Conservation (phyloP, 2,797 vertebrate species). For the Clangula hyemalis region DNA sequence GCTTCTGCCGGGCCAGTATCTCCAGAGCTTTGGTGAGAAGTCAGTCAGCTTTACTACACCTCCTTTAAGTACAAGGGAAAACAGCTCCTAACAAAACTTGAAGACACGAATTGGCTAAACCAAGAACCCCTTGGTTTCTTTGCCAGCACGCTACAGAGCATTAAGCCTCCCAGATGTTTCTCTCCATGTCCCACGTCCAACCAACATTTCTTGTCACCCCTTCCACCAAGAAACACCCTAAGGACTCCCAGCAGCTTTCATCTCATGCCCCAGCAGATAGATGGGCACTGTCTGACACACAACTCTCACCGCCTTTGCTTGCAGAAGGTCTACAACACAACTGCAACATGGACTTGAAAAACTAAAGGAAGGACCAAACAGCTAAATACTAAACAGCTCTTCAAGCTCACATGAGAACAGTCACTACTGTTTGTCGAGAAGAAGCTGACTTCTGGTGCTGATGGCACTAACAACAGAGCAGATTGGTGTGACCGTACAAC, state of each 20-base stretch:
- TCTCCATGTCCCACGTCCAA: not conserved
- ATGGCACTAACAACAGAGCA: not conserved
- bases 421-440: not conserved
- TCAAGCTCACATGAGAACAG: not conserved
- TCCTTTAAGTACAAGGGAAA: not conserved
- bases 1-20: accelerated
- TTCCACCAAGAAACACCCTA: not conserved
- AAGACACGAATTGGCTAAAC: not conserved
- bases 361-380: not conserved
- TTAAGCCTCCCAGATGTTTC: not conserved
- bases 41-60: not conserved
- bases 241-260: not conserved
- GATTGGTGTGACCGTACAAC: not conserved
- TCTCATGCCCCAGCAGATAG: not conserved
- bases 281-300: not conserved
- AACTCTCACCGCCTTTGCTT: accelerated
- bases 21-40: not conserved
- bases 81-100: not conserved
- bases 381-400: not conserved
- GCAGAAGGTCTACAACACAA: not conserved
- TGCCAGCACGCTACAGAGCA: not conserved
- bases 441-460: not conserved
- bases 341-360: not conserved
- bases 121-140: not conserved
- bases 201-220: not conserved